These are phyloP conservation scores for Drosophila virilis DNA, from an alignment of 1,140 invertebrate genomes.

Conservation along the genomic window DNA sequence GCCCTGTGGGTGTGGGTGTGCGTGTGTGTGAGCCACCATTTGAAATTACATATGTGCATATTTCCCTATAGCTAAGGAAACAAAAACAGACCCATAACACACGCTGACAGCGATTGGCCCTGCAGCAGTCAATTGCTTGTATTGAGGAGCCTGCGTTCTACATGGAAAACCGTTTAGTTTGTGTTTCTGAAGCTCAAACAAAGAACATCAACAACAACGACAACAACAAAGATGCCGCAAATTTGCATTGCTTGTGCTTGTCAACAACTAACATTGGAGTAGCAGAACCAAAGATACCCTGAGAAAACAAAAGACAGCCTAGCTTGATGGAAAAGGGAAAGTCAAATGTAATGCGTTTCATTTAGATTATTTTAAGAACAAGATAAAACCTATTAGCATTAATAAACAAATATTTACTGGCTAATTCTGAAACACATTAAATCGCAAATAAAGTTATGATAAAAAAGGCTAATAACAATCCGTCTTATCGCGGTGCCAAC, in stretches of 20 bases:
- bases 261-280: background rate
- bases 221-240: constrained; percentile 2
- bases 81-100: constrained; percentile 6
- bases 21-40: constrained; percentile 26
- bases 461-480: too few relatives aligned
- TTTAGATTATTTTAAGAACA: too few relatives aligned
- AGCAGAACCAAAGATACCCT: background rate
- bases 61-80: constrained; percentile 7
- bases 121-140: constrained; percentile 7
- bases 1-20: too few relatives aligned
- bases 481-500: too few relatives aligned
- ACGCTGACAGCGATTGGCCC: constrained; percentile 13
- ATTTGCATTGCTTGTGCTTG: background rate
- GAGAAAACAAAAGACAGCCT: background rate
- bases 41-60: constrained; percentile 51
- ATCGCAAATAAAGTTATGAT: too few relatives aligned
- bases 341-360: too few relatives aligned
- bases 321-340: too few relatives aligned
- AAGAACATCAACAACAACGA: background rate
- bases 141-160: constrained; percentile 23
- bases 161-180: constrained; percentile 73
- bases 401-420: too few relatives aligned
- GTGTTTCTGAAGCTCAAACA: constrained; percentile 12
- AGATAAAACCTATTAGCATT: too few relatives aligned
- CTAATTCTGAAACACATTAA: too few relatives aligned